phyloP scores from a whole-genome alignment of 2,888 invertebrate species.

The Plutella xylostella region DNA sequence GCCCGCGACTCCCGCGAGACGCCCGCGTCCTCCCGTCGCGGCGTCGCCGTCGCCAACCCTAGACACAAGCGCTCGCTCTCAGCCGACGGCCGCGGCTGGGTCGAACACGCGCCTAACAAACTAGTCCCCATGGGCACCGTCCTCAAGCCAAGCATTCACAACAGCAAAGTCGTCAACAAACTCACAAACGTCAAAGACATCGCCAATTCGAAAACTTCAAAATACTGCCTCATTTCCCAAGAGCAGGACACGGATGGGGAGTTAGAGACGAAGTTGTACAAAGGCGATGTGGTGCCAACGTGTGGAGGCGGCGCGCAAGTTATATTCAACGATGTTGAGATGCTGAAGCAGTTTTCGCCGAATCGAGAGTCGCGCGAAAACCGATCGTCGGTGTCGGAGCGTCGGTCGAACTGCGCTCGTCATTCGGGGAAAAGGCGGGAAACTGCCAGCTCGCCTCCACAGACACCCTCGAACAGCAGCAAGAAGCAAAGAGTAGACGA shows the following conservation, averaged over 20 bases:
- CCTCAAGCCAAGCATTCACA: conserved; percentile 85
- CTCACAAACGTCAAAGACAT: conserved; percentile 84
- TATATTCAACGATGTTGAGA: conserved; percentile 94
- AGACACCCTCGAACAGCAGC: conserved; percentile 54
- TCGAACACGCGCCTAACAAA: conserved; percentile 88
- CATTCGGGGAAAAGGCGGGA: conserved; percentile 56
- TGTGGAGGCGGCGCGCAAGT: conserved; percentile 96
- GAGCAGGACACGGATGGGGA: conserved; percentile 93
- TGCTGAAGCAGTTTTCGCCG: conserved; percentile 85
- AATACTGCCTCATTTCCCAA: conserved; percentile 94
- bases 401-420: conserved; percentile 38
- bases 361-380: conserved; percentile 43
- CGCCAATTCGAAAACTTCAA: conserved; percentile 76
- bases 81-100: conserved; percentile 81
- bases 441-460: conserved; percentile 48
- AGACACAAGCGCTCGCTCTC: conserved; percentile 86
- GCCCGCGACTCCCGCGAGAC: conserved; percentile 37
- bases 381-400: conserved; percentile 34
- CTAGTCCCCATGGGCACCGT: conserved; percentile 90
- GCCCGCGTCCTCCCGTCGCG: conserved; percentile 59
- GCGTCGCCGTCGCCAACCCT: conserved; percentile 76
- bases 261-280: conserved; percentile 91
- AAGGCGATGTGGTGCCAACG: conserved; percentile 95
- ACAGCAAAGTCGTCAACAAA: conserved; percentile 86
- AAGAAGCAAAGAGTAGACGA: conserved; percentile 58